A percentile compares a stretch with the other conserved stretches of the same genome.
Conservation (phyloP, 2,888 invertebrate genomes). For the Calephelis perditalis region DNA sequence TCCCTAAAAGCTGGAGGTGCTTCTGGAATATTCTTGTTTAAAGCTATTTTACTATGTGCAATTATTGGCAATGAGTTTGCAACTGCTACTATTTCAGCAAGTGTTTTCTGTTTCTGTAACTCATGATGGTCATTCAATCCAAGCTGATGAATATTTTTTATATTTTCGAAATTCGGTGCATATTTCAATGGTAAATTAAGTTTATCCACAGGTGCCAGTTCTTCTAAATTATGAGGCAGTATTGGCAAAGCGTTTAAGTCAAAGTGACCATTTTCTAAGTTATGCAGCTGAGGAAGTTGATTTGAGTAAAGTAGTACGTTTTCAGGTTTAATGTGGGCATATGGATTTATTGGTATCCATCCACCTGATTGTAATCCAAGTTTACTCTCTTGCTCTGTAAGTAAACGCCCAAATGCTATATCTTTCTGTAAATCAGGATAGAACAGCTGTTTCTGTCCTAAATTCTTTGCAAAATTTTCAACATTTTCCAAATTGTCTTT, state of each 20-base stretch:
- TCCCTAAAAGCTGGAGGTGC: background rate
- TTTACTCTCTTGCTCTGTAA: background rate
- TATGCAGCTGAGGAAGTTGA: background rate
- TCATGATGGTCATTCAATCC: background rate
- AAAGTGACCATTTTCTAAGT: background rate
- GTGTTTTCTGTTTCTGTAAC: background rate
- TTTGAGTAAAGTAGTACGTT: background rate
- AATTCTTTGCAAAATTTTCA: background rate
- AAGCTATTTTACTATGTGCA: constrained; percentile 5
- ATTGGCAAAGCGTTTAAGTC: background rate
- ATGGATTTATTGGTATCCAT: constrained; percentile 7
- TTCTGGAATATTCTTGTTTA: background rate
- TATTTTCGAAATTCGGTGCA: background rate
- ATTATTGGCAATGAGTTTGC: constrained; percentile 2
- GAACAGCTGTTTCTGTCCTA: background rate
- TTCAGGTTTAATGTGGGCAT: background rate
- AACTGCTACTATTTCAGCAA: constrained; percentile 2
- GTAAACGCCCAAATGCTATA: background rate
- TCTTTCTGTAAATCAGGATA: background rate
- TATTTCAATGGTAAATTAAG: background rate
- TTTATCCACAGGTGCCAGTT: background rate
- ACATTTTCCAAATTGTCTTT: background rate
- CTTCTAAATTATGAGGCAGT: background rate
- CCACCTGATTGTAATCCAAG: background rate
- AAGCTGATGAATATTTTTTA: background rate